Percentiles rank a stretch among this genome's conserved stretches.
Conservation (phyloP, 2,113 vertebrate species). For the Pelecanus crispus region DNA sequence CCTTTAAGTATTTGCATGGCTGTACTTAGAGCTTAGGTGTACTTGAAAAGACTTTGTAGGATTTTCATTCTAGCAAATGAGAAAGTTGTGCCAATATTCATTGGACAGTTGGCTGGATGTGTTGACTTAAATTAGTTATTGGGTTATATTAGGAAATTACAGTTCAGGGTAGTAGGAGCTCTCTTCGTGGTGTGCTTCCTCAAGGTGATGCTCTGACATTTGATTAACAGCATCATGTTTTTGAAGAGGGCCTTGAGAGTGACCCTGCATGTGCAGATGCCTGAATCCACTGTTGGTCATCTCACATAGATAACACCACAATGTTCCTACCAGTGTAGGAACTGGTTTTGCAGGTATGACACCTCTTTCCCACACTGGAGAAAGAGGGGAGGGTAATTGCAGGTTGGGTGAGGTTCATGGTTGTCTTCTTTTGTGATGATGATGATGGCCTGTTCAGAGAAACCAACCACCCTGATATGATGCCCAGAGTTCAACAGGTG, state of each 20-base stretch:
- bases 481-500: neutral
- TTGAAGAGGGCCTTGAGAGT: neutral
- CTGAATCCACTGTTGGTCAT: neutral
- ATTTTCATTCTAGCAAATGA: neutral
- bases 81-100: neutral
- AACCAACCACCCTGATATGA: neutral
- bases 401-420: neutral
- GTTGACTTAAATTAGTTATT: neutral
- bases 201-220: neutral
- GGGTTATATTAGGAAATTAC: neutral
- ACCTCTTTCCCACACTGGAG: neutral
- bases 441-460: neutral
- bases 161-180: neutral
- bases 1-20: neutral
- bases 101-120: neutral
- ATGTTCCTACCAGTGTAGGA: neutral
- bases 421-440: neutral
- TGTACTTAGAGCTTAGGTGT: neutral
- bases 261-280: neutral
- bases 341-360: neutral
- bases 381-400: neutral
- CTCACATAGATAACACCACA: neutral
- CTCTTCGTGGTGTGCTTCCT: neutral
- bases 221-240: neutral
- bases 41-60: neutral